These are phyloP conservation scores for Caradrina kadenii DNA, from an alignment of 2,888 invertebrate genomes.

Conservation along the genomic window DNA sequence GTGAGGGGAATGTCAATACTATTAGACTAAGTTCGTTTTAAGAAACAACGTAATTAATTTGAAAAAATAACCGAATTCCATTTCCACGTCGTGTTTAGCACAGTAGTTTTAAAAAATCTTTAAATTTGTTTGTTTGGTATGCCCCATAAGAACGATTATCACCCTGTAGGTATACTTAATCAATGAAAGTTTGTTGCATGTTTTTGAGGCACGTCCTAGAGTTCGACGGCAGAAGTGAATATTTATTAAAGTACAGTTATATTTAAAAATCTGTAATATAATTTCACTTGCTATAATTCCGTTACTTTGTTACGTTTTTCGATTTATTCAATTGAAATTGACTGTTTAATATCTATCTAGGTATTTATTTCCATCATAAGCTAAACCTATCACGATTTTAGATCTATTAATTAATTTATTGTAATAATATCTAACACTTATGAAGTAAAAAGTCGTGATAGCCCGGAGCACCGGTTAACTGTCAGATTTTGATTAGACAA, in stretches of 20 bases:
- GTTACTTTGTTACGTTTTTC: slow-evolving; percentile 2
- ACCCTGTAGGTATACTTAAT: no score
- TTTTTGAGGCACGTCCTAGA: not conserved
- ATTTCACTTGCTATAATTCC: slow-evolving; percentile 43
- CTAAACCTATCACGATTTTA: slow-evolving; percentile 15
- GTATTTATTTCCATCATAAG: not conserved
- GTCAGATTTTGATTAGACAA: no score
- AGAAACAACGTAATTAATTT: no score
- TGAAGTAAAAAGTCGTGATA: not conserved
- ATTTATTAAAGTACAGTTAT: slow-evolving; percentile 18
- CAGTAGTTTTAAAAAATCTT: no score
- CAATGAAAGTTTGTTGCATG: not conserved
- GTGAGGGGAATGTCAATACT: no score
- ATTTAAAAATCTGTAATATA: slow-evolving; percentile 20
- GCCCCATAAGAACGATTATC: no score
- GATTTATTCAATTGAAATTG: slow-evolving; percentile 26
- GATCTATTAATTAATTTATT: slow-evolving; percentile 13
- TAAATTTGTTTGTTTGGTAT: no score
- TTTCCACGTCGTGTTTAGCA: no score
- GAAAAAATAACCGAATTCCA: no score
- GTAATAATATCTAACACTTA: slow-evolving; percentile 15
- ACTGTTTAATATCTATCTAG: slow-evolving; percentile 20
- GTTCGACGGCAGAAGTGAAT: not conserved
- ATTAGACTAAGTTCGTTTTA: no score
- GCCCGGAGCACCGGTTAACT: not conserved